Evolutionary conservation across 2,888 invertebrate genomes (phyloP).

Genomic region (Molorchus minor): DNA sequence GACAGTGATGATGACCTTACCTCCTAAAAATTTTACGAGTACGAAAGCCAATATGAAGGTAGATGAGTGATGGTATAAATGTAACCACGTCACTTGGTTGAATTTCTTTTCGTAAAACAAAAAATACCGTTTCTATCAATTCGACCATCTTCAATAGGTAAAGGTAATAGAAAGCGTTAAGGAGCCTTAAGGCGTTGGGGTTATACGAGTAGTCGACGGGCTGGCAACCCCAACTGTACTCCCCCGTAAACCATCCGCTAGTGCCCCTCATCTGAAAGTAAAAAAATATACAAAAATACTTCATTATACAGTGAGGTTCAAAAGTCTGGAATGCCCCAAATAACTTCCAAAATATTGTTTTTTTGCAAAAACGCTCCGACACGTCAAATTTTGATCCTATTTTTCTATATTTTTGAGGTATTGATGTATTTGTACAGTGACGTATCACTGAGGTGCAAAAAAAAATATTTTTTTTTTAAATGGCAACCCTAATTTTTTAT

Average conservation of each 20-base stretch:
- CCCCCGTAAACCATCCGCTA: conserved; percentile 71
- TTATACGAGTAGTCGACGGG: conserved; percentile 75
- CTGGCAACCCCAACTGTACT: conserved; percentile 72
- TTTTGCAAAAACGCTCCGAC: too few species aligned
- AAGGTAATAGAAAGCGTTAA: conserved; percentile 67
- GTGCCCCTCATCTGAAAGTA: too few species aligned
- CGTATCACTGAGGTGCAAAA: too few species aligned
- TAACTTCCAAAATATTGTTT: too few species aligned
- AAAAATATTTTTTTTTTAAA: too few species aligned
- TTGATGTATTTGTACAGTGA: too few species aligned
- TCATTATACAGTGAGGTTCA: too few species aligned
- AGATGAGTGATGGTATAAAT: conserved; percentile 77
- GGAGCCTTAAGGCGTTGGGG: conserved; percentile 68
- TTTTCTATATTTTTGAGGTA: too few species aligned
- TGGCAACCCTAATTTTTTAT: too few species aligned
- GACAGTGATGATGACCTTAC: conserved; percentile 65
- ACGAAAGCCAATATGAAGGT: conserved; percentile 70
- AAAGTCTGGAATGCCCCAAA: too few species aligned
- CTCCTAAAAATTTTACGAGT: conserved; percentile 72
- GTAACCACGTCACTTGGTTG: conserved; percentile 75
- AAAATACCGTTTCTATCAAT: conserved; percentile 75
- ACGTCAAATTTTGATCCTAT: too few species aligned
- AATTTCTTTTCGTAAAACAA: conserved; percentile 76
- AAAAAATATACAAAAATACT: too few species aligned
- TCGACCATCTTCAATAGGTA: conserved; percentile 73